phyloP scores from a whole-genome alignment of 2,797 vertebrate species.

The Microctenopoma lineatum region DNA sequence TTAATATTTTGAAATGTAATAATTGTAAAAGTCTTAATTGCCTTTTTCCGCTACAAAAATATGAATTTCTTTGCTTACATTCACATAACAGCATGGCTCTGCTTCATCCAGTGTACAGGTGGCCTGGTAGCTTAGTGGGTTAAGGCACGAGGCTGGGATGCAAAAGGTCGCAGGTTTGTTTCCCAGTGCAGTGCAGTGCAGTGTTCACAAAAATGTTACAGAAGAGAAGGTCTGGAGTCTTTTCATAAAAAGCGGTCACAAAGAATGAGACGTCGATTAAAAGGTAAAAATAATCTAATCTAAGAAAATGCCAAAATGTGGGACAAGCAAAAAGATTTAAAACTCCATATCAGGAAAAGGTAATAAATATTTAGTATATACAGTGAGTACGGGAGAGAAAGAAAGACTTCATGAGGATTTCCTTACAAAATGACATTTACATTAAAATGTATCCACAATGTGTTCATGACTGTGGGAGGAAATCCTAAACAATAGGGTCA shows the following conservation, averaged over 20 bases:
- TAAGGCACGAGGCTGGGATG: too few species aligned
- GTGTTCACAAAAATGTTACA: not conserved
- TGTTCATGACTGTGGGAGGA: too few species aligned
- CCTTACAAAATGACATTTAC: slow-evolving; percentile 1
- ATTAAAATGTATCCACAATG: too few species aligned
- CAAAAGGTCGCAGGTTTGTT: too few species aligned
- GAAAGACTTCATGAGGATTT: not conserved
- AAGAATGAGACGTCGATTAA: not conserved
- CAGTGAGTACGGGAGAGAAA: not conserved
- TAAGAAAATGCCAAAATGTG: not conserved
- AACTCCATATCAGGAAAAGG: slow-evolving; percentile 14
- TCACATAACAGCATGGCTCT: not conserved
- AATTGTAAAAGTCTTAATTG: not conserved
- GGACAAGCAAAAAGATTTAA: slow-evolving; percentile 4
- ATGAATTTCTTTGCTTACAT: not conserved
- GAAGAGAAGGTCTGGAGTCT: not conserved
- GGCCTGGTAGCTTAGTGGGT: too few species aligned
- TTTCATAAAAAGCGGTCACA: slow-evolving; percentile 3
- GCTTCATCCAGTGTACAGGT: too few species aligned
- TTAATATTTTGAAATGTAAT: not conserved
- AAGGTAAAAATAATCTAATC: not conserved
- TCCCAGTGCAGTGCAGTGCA: too few species aligned
- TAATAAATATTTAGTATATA: slow-evolving; percentile 1
- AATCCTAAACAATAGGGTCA: too few species aligned
- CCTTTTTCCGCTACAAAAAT: not conserved